These are phyloP conservation scores for Gryllus bimaculatus DNA, from an alignment of 1,140 invertebrate genomes.

Conservation along the genomic window DNA sequence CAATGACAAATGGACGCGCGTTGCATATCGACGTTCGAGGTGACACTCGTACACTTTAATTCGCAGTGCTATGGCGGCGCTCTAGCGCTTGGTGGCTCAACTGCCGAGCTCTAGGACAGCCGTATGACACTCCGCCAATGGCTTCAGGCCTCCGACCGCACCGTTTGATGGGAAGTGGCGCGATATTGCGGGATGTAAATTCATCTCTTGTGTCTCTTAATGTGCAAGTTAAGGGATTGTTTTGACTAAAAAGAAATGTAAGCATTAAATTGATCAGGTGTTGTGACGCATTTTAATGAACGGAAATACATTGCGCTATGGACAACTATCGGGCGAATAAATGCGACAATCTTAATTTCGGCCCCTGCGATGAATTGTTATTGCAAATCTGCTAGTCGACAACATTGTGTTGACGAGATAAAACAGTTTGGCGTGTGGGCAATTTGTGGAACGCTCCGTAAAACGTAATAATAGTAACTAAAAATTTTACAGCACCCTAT, in stretches of 20 bases:
- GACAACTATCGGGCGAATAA: no score
- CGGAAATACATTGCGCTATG: no score
- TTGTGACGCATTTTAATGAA: no score
- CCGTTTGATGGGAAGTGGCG: not conserved
- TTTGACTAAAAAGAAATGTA: not conserved
- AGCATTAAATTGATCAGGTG: not conserved
- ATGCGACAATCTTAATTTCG: no score
- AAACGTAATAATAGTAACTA: no score
- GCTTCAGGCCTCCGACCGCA: not conserved
- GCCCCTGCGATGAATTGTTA: no score
- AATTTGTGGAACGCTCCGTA: no score
- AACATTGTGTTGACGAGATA: no score
- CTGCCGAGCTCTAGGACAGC: not conserved
- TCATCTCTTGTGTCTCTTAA: not conserved
- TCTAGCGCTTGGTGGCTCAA: not conserved
- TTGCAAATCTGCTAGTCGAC: no score
- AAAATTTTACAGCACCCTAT: no score
- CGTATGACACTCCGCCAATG: not conserved
- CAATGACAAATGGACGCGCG: not conserved
- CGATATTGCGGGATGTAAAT: not conserved
- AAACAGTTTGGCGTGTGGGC: no score
- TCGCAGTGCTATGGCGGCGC: not conserved
- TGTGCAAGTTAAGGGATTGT: not conserved
- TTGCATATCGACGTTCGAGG: not conserved
- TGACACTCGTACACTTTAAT: slow-evolving; percentile 1